Evolutionary conservation across 2,888 invertebrate species (phyloP), one percentile per base, ranked within the genome.

Genomic region (Rotaria magnacalcarata): DNA sequence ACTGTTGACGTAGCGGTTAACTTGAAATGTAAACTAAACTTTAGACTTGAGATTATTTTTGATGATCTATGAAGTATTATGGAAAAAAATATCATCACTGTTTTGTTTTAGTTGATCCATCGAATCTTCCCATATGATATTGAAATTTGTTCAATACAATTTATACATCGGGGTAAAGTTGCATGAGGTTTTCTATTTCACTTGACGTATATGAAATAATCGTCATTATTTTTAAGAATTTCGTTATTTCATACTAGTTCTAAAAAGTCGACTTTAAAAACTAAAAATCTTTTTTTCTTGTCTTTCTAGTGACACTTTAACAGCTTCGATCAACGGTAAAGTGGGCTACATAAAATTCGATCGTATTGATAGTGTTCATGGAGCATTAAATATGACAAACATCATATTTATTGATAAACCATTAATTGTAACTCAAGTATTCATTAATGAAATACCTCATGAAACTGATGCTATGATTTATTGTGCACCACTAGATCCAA

Each of bases 401-500:
- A 98, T 97, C 0, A 98, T 99, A 21, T 98, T 99, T 91, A 97
- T 99, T 89, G 99, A 99, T 91, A 93, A 97, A 87, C 98, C 98
- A 0, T 92, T 99, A 84, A 96, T 98, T 88, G 96, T 98, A 84
- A 95, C 96, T 86, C 97, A 97, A 0, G 94, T 95, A 89, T 93
- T 34, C 34, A 34, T 34, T 34, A 34, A 34, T 34, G 34, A 34
- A 34, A 97, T 98, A 89, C 98, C 98, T 0, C 97, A 98, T 90
- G 98, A 99, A 91, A 95, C 95, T 89, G 94, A 94, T 88, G 98
- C 97, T 0, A 91, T 98, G 88, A 96, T 96, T 90, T 94, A 96
- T 92, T 95, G 96, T 0, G 95, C 94, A 88, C 95, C 96, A 89
- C 95, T 96, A 0, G 95, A 95, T 0, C 93, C 96, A 88, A 95